Evolutionary conservation across 30 jellyfish, hydroid and myxozoan species (phyloP).

Genomic region (Hydractinia echinata): DNA sequence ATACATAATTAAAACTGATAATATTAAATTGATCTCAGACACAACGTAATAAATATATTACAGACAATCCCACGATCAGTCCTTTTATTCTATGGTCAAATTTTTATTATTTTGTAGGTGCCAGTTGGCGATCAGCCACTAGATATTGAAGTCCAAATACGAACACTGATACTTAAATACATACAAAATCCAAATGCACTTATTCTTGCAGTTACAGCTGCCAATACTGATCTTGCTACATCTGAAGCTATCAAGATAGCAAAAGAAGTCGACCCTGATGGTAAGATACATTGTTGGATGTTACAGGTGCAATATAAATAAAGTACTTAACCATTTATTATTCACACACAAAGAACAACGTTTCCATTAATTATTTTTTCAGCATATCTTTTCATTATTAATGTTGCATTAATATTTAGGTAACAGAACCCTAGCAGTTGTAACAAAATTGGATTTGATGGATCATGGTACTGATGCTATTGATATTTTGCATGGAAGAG

Average conservation of each 20-base stretch:
- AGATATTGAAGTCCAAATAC: constrained; percentile 76
- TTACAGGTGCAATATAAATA: too few relatives aligned
- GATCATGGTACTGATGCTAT: constrained; percentile 96
- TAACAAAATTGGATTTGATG: constrained; percentile 89
- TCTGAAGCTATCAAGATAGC: constrained; percentile 90
- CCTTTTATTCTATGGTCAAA: background rate
- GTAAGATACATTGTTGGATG: constrained; percentile 18
- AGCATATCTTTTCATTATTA: too few relatives aligned
- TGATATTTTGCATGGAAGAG: constrained; percentile 87
- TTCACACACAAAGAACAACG: too few relatives aligned
- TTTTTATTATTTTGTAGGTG: constrained; percentile 32
- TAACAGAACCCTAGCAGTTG: constrained; percentile 75
- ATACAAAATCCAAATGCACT: constrained; percentile 70
- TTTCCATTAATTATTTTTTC: too few relatives aligned
- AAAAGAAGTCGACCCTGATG: constrained; percentile 88
- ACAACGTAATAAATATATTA: too few relatives aligned
- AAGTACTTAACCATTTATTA: too few relatives aligned
- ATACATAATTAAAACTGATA: background rate
- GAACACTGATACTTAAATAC: constrained; percentile 58
- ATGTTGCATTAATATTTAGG: constrained; percentile 25
- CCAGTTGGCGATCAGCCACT: constrained; percentile 96
- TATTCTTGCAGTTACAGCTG: constrained; percentile 84
- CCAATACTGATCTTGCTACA: constrained; percentile 84
- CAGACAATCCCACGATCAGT: too few relatives aligned
- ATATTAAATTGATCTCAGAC: too few relatives aligned